phyloP scores from a whole-genome alignment of 2,888 invertebrate species.

The Perdita meconis region DNA sequence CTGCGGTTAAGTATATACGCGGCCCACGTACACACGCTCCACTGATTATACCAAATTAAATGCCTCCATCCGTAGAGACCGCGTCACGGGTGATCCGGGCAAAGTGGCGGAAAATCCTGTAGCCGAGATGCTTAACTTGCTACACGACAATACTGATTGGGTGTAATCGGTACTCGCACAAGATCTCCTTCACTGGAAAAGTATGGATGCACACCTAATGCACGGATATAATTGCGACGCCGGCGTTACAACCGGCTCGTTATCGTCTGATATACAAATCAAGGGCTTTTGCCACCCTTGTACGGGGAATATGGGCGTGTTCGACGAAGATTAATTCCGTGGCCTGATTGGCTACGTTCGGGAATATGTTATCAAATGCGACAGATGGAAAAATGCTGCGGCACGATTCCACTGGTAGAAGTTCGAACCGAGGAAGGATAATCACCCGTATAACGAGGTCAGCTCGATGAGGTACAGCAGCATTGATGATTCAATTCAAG shows the following conservation, averaged over 20 bases:
- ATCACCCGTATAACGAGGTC: no score
- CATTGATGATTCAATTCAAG: no score
- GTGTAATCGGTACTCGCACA: neutral
- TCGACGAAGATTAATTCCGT: no score
- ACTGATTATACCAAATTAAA: constrained; percentile 60
- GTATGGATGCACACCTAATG: neutral
- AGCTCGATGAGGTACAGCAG: no score
- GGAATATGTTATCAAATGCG: no score
- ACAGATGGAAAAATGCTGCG: no score
- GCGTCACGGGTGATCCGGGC: constrained; percentile 5
- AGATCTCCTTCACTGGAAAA: neutral
- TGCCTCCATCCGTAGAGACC: constrained; percentile 21
- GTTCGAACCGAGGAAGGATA: no score
- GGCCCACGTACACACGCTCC: constrained; percentile 10
- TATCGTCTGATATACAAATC: no score
- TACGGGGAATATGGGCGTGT: no score
- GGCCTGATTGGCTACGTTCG: no score
- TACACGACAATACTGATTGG: neutral
- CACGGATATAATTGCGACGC: neutral
- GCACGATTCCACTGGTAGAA: no score
- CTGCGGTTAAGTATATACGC: constrained; percentile 70
- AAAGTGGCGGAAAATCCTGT: constrained; percentile 7
- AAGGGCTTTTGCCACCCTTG: no score
- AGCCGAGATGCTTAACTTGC: neutral
- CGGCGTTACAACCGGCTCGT: neutral